These are phyloP conservation scores for Metopia argyrocephala DNA, from an alignment of 2,888 invertebrate genomes.

Conservation along the genomic window DNA sequence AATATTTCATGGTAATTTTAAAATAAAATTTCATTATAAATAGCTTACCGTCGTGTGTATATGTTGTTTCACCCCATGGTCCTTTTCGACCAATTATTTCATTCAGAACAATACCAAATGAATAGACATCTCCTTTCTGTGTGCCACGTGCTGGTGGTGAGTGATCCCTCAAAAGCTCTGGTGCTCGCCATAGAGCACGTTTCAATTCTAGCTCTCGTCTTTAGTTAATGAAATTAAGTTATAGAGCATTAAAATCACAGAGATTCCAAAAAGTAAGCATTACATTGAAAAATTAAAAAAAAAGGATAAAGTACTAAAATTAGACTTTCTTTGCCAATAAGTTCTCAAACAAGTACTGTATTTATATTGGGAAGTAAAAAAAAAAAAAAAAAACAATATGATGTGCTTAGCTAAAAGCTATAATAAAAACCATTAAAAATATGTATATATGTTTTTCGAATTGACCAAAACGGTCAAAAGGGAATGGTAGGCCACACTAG, in stretches of 20 bases:
- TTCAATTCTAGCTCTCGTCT: slow-evolving; percentile 78
- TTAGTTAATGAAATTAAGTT: not conserved
- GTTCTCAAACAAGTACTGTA: not conserved
- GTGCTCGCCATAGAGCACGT: slow-evolving; percentile 86
- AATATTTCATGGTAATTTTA: not conserved
- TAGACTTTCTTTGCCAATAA: no score
- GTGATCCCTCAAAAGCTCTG: slow-evolving; percentile 84
- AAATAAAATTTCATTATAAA: not conserved
- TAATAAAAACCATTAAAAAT: not conserved
- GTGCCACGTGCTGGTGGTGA: slow-evolving; percentile 84
- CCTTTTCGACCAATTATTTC: slow-evolving; percentile 90
- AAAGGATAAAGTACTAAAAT: no score
- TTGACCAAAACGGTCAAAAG: no score
- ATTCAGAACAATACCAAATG: slow-evolving; percentile 90
- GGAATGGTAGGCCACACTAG: no score
- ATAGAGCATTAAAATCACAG: no score
- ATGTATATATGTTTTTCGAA: no score
- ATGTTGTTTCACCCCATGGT: slow-evolving; percentile 87
- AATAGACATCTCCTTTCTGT: slow-evolving; percentile 91
- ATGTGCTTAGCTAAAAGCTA: not conserved
- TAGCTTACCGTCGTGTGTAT: slow-evolving; percentile 81
- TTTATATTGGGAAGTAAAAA: not conserved
- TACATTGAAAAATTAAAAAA: no score
- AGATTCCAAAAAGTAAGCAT: no score
- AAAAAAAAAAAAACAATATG: not conserved